A percentile compares a stretch with the other conserved stretches of the same genome.
Evolutionary conservation across 2,113 vertebrate genomes (phyloP).

Genomic region (Limnothrissa miodon): DNA sequence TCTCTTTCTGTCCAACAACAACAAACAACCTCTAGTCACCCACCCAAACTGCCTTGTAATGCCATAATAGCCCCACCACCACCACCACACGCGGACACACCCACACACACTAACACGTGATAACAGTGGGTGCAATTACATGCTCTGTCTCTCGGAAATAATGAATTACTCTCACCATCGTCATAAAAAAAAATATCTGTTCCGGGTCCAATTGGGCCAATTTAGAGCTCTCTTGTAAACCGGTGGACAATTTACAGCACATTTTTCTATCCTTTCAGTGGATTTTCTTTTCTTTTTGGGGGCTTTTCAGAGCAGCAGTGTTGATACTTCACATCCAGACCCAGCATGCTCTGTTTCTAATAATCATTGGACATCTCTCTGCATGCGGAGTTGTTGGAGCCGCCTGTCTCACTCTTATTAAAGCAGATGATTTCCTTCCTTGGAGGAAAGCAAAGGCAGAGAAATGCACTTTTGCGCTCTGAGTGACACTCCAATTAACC

Average conservation of each 20-base stretch:
- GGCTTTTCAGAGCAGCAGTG: background rate
- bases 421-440: constrained; percentile 56
- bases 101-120: background rate
- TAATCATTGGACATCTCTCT: constrained; percentile 53
- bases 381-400: constrained; percentile 51
- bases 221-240: background rate
- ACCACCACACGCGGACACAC: too few species aligned
- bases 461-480: constrained; percentile 51
- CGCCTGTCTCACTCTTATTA: constrained; percentile 49
- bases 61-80: too few species aligned
- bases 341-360: constrained; percentile 28
- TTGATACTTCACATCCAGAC: background rate
- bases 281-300: background rate
- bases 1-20: background rate
- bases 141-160: background rate
- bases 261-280: background rate
- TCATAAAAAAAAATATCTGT: background rate
- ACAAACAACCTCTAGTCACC: background rate
- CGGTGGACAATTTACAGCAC: background rate
- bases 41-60: background rate
- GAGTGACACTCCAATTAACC: constrained; percentile 78
- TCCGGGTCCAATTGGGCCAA: background rate
- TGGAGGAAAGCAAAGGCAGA: constrained; percentile 41
- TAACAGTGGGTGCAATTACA: constrained; percentile 5
- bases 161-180: background rate